Base-by-base conservation (phyloP, 2,113 vertebrate species). In the Acanthisitta chloris region DNA sequence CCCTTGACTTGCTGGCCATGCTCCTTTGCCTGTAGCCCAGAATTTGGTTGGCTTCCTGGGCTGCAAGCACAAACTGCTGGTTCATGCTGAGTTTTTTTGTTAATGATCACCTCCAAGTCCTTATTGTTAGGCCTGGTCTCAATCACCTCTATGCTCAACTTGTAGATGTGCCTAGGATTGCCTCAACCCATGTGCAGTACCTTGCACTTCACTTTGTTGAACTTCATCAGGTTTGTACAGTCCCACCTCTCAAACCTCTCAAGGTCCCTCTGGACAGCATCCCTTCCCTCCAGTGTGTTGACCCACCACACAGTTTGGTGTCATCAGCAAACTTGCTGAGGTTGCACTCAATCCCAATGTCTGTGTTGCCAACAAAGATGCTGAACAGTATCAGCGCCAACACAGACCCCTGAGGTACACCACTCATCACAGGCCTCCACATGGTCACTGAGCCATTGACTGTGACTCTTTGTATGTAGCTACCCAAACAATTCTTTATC, bases 391-490 rank as follows among this genome's bases (percentile, higher is more conserved):
- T 17, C 6, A 0, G 45, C 10, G 18, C 28, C 28, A 40, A 2
- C 48, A 29, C 18, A 10, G 17, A 13, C 10, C 17, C 25, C 20
- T 14, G 25, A 55, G 25, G 40, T 20, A 31, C 14, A 21, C 31
- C 25, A 25, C 11, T 42, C 3, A 0, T 71, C 49, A 26, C 16
- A 2, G 3, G 7, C n/a, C 29, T n/a, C 45, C 55, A 8, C 24
- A 8, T 40, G 29, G 34, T 14, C 65, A 25, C 2, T 55, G 20
- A 42, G 33, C 14, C 3, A 2, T 5, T 25, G 16, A 17, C 55
- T 7, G 6, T 40, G 48, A 34, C 4, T 6, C 5, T 48, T 40
- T n/a, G 34, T 29, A 40, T 54, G 29, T 0, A 0, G 14, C 40
- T 20, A 26, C 48, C 26, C 43, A 58, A 15, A 15, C 59, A 51